Evolutionary conservation across 2,113 vertebrate genomes (phyloP).

Genomic region (Heteronetta atricapilla): DNA sequence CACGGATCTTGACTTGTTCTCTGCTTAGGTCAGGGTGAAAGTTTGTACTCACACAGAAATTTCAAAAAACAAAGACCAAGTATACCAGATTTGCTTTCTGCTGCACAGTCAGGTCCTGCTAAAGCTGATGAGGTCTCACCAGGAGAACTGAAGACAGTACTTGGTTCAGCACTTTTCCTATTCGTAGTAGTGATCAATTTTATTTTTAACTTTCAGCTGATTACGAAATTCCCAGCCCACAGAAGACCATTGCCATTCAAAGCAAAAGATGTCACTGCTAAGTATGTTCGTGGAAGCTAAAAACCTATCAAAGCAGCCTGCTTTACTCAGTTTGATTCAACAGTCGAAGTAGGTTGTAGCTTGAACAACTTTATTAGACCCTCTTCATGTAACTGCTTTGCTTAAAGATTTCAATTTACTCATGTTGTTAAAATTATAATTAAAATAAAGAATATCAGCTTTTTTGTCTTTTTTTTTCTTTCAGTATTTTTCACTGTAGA

Average conservation of each 20-base stretch:
- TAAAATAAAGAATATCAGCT: background rate
- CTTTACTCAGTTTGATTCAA: conserved; percentile 63
- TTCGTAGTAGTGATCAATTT: background rate
- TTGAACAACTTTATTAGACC: conserved; percentile 63
- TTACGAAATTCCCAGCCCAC: conserved; percentile 26
- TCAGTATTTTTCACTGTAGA: background rate
- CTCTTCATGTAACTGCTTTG: conserved; percentile 68
- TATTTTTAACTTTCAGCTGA: conserved; percentile 68
- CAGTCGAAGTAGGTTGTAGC: conserved; percentile 65
- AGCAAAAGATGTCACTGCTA: conserved; percentile 27
- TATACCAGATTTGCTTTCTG: background rate
- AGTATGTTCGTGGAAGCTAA: conserved; percentile 42
- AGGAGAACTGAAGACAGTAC: background rate
- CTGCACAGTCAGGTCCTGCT: background rate
- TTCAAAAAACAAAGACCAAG: background rate
- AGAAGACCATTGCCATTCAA: conserved; percentile 41
- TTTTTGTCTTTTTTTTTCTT: background rate
- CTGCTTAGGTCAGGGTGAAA: background rate
- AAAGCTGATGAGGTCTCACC: background rate
- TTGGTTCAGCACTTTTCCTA: background rate
- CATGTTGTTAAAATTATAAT: conserved; percentile 47
- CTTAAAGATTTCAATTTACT: conserved; percentile 59
- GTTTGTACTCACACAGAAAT: background rate
- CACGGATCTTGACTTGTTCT: background rate
- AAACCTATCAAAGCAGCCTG: conserved; percentile 40